These are phyloP conservation scores for Ibidorhyncha struthersii DNA, from an alignment of 2,113 vertebrate genomes.

Conservation along the genomic window DNA sequence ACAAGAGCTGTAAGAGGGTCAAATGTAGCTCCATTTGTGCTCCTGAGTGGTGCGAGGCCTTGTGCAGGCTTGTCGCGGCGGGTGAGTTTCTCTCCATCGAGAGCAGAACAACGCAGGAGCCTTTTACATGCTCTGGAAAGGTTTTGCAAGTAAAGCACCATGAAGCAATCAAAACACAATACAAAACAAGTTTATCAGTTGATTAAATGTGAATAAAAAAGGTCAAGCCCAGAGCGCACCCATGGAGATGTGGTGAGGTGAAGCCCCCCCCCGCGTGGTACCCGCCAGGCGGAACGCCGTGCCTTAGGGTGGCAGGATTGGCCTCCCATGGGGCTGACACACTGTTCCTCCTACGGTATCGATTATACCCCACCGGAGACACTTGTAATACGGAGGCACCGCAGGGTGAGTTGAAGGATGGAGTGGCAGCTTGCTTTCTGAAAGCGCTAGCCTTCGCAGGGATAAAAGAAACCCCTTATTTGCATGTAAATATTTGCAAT, in stretches of 20 bases:
- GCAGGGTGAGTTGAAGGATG: not conserved
- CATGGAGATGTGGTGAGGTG: not conserved
- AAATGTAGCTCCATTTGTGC: not conserved
- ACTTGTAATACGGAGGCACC: not conserved
- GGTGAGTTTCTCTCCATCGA: not conserved
- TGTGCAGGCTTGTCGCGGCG: not conserved
- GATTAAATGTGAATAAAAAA: not conserved
- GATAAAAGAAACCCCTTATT: conserved; percentile 35
- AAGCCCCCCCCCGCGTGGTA: not conserved
- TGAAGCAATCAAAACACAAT: not conserved
- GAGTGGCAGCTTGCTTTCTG: not conserved
- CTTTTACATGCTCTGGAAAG: not conserved
- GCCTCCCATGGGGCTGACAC: accelerated
- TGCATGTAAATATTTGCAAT: conserved; percentile 40
- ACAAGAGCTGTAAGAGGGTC: not conserved
- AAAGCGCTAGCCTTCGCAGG: not conserved
- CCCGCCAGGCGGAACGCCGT: not conserved
- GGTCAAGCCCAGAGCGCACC: not conserved
- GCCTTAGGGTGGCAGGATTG: not conserved
- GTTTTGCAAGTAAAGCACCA: not conserved
- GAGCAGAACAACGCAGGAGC: not conserved
- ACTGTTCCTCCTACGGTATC: not conserved
- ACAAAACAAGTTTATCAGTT: not conserved
- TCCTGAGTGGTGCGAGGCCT: not conserved
- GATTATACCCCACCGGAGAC: not conserved